Conservation (phyloP, 2,113 vertebrate species). For the Rhinolophus ferrumequinum region DNA sequence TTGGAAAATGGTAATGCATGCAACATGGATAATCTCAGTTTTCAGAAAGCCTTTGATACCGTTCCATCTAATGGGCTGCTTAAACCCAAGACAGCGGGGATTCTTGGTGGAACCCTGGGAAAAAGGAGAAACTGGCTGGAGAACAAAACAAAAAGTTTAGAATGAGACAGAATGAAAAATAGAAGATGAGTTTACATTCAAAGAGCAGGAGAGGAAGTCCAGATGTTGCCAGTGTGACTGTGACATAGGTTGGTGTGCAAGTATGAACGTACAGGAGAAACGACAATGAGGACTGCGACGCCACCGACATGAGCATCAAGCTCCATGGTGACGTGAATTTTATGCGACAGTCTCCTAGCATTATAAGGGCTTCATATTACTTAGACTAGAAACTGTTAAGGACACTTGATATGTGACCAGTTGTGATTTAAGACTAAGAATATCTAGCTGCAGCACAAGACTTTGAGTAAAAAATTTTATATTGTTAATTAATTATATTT, state of each 20-base stretch:
- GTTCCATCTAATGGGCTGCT: constrained; percentile 74
- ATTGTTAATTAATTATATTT: background rate
- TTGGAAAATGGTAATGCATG: constrained; percentile 67
- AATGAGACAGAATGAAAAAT: constrained; percentile 70
- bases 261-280: background rate
- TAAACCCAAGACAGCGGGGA: constrained; percentile 70
- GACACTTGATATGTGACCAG: background rate
- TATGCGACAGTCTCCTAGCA: background rate
- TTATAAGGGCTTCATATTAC: background rate
- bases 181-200: constrained; percentile 64
- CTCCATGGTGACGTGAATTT: background rate
- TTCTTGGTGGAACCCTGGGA: constrained; percentile 72
- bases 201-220: constrained; percentile 29
- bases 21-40: constrained; percentile 75
- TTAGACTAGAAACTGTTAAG: constrained; percentile 4
- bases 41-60: constrained; percentile 72
- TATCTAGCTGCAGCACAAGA: background rate
- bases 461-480: background rate
- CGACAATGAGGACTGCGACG: background rate
- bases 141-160: constrained; percentile 76
- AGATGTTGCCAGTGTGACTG: background rate
- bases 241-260: background rate
- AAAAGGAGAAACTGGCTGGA: constrained; percentile 68
- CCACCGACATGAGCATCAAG: background rate
- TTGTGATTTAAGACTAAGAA: constrained; percentile 22